Evolutionary conservation across 2,797 vertebrate genomes (phyloP).

Genomic region (Silurus aristotelis): DNA sequence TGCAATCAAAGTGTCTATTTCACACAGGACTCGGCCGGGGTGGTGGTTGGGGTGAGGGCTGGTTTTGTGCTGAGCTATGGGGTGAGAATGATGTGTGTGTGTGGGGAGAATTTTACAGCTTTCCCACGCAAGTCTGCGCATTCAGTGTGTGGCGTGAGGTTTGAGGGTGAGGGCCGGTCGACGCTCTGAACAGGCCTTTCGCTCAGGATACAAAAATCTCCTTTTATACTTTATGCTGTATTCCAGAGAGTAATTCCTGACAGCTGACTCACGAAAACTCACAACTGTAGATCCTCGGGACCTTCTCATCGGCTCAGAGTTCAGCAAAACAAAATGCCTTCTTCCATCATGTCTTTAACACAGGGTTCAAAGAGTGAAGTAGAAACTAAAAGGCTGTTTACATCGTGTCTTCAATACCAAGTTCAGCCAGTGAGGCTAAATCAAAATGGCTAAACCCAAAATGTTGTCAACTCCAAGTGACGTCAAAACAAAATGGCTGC

Average conservation of each 20-base stretch:
- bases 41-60: constrained; percentile 22
- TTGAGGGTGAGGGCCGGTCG: neutral
- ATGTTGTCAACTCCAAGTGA: too few species aligned
- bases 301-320: neutral
- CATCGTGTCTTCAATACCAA: too few species aligned
- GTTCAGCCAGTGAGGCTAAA: too few species aligned
- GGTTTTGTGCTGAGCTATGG: constrained; percentile 33
- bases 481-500: too few species aligned
- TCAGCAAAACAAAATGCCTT: neutral
- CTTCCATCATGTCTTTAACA: neutral
- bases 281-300: neutral
- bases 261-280: neutral
- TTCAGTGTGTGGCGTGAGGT: constrained; percentile 20
- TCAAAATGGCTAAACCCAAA: neutral
- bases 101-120: constrained; percentile 17
- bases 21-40: constrained; percentile 37
- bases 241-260: neutral
- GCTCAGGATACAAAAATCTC: constrained; percentile 5
- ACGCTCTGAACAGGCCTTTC: constrained; percentile 13
- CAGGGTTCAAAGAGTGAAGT: too few species aligned
- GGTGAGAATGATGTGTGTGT: constrained; percentile 11
- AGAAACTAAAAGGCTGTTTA: too few species aligned
- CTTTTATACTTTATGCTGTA: neutral
- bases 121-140: constrained; percentile 29
- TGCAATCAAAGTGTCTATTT: constrained; percentile 50